phyloP scores from a whole-genome alignment of 2,888 invertebrate genomes.

The Andrena flavipes region DNA sequence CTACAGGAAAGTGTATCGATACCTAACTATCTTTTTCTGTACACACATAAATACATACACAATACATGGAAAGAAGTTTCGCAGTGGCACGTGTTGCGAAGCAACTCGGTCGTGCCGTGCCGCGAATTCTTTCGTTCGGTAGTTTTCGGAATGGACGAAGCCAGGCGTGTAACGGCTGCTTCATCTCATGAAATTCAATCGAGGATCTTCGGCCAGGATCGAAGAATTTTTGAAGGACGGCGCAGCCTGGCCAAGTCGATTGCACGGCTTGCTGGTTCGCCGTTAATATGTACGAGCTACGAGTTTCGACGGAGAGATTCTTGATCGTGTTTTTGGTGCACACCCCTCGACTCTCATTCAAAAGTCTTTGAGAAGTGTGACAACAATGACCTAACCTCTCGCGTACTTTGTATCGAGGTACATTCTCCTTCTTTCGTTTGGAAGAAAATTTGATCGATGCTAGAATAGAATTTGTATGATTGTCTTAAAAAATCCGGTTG shows the following conservation, averaged over 20 bases:
- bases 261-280: constrained; percentile 61
- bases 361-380: background rate
- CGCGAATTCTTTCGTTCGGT: constrained; percentile 66
- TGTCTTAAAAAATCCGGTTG: background rate
- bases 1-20: constrained; percentile 42
- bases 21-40: constrained; percentile 25
- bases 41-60: background rate
- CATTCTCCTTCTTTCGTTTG: background rate
- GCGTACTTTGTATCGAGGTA: background rate
- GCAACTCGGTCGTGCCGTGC: constrained; percentile 67
- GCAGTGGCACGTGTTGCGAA: constrained; percentile 71
- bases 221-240: constrained; percentile 73
- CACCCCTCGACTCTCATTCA: constrained; percentile 5
- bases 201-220: constrained; percentile 68
- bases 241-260: constrained; percentile 62
- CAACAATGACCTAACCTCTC: background rate
- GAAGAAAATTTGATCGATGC: background rate
- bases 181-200: constrained; percentile 83
- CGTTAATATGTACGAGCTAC: constrained; percentile 61
- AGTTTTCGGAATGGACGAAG: constrained; percentile 72
- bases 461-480: background rate
- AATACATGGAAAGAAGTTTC: constrained; percentile 61
- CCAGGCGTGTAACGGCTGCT: constrained; percentile 80
- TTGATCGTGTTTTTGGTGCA: constrained; percentile 37
- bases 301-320: constrained; percentile 17